Evolutionary conservation across 2,888 invertebrate species (phyloP).

Genomic region (Colletes collaris): DNA sequence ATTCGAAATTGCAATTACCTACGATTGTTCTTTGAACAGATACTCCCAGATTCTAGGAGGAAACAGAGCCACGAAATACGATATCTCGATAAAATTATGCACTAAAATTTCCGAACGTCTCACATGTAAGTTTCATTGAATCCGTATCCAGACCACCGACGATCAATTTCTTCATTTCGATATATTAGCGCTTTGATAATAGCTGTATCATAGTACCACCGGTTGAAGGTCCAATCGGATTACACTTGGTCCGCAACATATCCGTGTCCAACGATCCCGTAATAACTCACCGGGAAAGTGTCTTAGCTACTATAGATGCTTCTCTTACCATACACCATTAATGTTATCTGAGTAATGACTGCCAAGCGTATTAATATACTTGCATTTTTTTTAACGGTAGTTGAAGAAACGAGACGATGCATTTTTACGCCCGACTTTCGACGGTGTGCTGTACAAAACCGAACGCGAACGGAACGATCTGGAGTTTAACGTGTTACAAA

Average conservation of each 20-base stretch:
- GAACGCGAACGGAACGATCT: background rate
- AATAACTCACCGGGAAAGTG: slow-evolving; percentile 30
- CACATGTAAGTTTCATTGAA: slow-evolving; percentile 14
- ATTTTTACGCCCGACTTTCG: slow-evolving; percentile 29
- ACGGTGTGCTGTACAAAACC: slow-evolving; percentile 36
- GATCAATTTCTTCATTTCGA: slow-evolving; percentile 19
- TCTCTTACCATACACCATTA: slow-evolving; percentile 63
- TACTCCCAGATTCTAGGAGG: no score
- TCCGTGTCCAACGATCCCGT: slow-evolving; percentile 25
- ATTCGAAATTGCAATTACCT: no score
- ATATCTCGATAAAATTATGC: slow-evolving; percentile 23
- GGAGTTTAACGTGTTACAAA: slow-evolving; percentile 8
- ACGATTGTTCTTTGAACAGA: no score
- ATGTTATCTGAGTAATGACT: slow-evolving; percentile 71
- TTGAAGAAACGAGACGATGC: slow-evolving; percentile 35
- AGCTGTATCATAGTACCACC: slow-evolving; percentile 18
- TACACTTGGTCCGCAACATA: slow-evolving; percentile 13
- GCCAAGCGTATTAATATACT: slow-evolving; percentile 45
- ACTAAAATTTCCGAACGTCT: slow-evolving; percentile 12
- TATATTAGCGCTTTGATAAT: slow-evolving; percentile 31
- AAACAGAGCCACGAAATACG: background rate
- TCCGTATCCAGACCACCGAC: background rate
- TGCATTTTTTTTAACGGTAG: slow-evolving; percentile 51
- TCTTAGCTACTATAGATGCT: slow-evolving; percentile 53
- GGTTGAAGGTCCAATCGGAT: slow-evolving; percentile 16